Percentiles rank a stretch among this genome's conserved stretches.
phyloP scores from a whole-genome alignment of 2,888 invertebrate species.

The Myopa tessellatipennis region DNA sequence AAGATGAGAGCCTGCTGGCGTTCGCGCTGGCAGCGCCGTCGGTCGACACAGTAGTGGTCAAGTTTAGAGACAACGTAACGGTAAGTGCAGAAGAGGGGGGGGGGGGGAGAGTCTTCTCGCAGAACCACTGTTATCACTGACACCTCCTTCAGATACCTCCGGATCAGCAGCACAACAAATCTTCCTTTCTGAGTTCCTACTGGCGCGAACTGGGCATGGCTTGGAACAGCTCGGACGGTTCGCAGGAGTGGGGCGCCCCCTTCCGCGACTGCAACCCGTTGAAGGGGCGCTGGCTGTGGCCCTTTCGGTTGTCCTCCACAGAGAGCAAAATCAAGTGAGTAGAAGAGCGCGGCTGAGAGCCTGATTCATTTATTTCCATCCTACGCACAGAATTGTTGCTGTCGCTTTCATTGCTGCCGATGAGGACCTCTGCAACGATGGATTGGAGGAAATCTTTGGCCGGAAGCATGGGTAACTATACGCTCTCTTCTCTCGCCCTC shows the following conservation, averaged over 20 bases:
- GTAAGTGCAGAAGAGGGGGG: conserved; percentile 50
- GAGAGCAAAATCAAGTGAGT: conserved; percentile 66
- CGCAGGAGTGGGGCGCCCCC: conserved; percentile 68
- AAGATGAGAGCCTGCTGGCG: conserved; percentile 67
- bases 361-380: not conserved
- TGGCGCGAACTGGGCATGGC: conserved; percentile 68
- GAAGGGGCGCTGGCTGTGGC: conserved; percentile 68
- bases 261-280: conserved; percentile 67
- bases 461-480: conserved; percentile 71
- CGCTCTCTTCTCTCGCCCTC: not conserved
- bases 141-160: conserved; percentile 59
- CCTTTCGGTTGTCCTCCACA: conserved; percentile 67
- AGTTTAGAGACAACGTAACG: conserved; percentile 68
- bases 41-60: conserved; percentile 67
- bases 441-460: conserved; percentile 76
- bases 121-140: not conserved
- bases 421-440: conserved; percentile 79
- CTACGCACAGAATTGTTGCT: conserved; percentile 70
- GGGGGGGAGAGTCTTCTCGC: not conserved
- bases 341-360: not conserved
- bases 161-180: conserved; percentile 65
- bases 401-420: conserved; percentile 73
- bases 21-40: conserved; percentile 68
- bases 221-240: conserved; percentile 67
- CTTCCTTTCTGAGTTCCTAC: conserved; percentile 64